These are phyloP conservation scores for Conistra vaccinii DNA, from an alignment of 2,888 invertebrate species.

Conservation along the genomic window DNA sequence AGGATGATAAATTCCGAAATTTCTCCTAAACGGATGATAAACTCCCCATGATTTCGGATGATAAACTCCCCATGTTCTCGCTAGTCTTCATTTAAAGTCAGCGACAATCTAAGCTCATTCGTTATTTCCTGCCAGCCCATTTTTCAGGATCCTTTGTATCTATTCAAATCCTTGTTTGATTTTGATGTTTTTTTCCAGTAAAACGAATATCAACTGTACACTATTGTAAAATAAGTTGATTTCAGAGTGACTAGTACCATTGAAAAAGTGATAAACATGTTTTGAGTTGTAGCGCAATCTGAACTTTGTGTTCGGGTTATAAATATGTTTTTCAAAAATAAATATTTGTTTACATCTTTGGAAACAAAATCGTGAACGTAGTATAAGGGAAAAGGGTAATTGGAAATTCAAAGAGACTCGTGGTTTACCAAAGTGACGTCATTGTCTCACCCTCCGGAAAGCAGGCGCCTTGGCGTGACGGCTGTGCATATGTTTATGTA, in stretches of 20 bases:
- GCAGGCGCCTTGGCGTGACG: constrained; percentile 43
- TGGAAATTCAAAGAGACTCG: constrained; percentile 32
- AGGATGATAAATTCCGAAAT: no score
- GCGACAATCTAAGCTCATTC: not conserved
- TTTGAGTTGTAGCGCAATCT: not conserved
- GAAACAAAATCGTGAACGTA: not conserved
- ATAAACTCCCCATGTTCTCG: no score
- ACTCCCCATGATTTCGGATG: no score
- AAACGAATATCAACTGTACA: not conserved
- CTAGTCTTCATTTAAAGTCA: not conserved
- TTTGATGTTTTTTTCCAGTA: not conserved
- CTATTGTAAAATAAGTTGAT: not conserved
- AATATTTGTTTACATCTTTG: not conserved
- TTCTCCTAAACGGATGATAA: no score
- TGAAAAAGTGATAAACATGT: not conserved
- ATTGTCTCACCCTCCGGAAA: constrained; percentile 45
- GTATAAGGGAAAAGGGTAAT: constrained; percentile 9
- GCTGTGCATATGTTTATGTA: constrained; percentile 5
- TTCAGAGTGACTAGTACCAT: not conserved
- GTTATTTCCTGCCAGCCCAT: no score
- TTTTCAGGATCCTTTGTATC: not conserved
- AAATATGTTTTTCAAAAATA: not conserved
- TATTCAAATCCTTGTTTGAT: not conserved
- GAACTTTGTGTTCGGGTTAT: no score
- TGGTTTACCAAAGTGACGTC: constrained; percentile 35